These are phyloP conservation scores for Craniophora ligustri DNA, from an alignment of 2,888 invertebrate species.

Conservation along the genomic window DNA sequence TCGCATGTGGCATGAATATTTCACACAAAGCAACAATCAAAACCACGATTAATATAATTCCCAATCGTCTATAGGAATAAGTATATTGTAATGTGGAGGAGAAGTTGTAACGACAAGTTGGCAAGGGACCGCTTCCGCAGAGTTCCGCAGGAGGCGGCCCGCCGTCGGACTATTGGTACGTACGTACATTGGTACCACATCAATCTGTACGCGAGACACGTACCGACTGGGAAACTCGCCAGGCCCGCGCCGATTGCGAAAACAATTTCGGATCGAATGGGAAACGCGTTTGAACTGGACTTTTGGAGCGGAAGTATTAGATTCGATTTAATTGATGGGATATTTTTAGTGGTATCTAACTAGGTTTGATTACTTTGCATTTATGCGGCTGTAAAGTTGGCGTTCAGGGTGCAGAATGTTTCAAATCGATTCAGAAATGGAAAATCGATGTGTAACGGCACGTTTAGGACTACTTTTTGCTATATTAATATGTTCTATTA, in stretches of 20 bases:
- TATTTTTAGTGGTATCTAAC: constrained; percentile 47
- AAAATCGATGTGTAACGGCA: constrained; percentile 7
- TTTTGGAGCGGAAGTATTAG: constrained; percentile 53
- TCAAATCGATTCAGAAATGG: not conserved
- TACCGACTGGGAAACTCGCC: constrained; percentile 59
- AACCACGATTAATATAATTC: constrained; percentile 17
- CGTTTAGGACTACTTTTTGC: not conserved
- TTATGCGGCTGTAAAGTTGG: constrained; percentile 10
- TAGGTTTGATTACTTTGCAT: constrained; percentile 24
- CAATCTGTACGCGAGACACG: constrained; percentile 59
- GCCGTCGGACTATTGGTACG: constrained; percentile 43
- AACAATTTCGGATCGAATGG: constrained; percentile 62
- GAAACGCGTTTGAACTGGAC: constrained; percentile 52
- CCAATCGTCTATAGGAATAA: constrained; percentile 40
- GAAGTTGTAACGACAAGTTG: constrained; percentile 55
- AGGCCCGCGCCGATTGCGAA: constrained; percentile 59
- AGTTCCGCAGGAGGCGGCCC: constrained; percentile 48
- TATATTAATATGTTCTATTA: too few relatives aligned
- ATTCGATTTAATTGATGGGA: constrained; percentile 53
- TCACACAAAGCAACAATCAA: constrained; percentile 8
- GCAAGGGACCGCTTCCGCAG: constrained; percentile 48
- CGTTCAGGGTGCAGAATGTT: not conserved
- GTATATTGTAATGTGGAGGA: constrained; percentile 48
- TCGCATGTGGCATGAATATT: constrained; percentile 5
- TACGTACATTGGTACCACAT: constrained; percentile 16